These are phyloP conservation scores for Enoplosus armatus DNA, from an alignment of 2,797 vertebrate species.

Conservation along the genomic window DNA sequence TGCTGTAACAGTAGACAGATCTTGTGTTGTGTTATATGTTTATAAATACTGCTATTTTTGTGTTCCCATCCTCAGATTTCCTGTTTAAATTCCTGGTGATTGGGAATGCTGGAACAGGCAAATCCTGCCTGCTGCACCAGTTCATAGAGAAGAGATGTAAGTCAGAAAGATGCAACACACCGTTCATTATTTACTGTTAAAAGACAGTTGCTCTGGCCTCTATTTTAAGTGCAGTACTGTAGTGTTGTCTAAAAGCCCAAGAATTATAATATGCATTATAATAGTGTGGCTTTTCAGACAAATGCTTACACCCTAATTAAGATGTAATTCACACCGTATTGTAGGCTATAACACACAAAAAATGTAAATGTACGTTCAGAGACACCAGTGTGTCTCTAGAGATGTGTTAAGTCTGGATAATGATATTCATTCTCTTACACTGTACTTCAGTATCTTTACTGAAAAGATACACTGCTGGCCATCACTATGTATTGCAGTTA, in stretches of 20 bases:
- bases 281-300: not conserved
- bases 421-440: not conserved
- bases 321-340: not conserved
- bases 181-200: not conserved
- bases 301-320: not conserved
- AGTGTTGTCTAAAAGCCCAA: not conserved
- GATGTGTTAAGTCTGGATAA: not conserved
- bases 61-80: constrained; percentile 87
- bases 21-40: not conserved
- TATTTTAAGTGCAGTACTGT: not conserved
- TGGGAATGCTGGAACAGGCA: constrained; percentile 95
- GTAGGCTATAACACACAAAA: not conserved
- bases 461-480: too few species aligned
- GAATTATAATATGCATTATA: not conserved
- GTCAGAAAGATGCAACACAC: constrained; percentile 43
- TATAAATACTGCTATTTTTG: constrained; percentile 2
- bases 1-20: not conserved
- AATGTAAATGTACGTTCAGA: not conserved
- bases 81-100: constrained; percentile 97
- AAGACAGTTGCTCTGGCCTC: not conserved
- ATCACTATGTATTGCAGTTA: not conserved
- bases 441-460: not conserved
- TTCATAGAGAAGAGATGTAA: constrained; percentile 97
- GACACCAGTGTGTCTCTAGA: not conserved
- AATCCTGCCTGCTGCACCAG: constrained; percentile 95